Conservation (phyloP, 1,140 invertebrate genomes). For the Mycetomoellerius zeteki region DNA sequence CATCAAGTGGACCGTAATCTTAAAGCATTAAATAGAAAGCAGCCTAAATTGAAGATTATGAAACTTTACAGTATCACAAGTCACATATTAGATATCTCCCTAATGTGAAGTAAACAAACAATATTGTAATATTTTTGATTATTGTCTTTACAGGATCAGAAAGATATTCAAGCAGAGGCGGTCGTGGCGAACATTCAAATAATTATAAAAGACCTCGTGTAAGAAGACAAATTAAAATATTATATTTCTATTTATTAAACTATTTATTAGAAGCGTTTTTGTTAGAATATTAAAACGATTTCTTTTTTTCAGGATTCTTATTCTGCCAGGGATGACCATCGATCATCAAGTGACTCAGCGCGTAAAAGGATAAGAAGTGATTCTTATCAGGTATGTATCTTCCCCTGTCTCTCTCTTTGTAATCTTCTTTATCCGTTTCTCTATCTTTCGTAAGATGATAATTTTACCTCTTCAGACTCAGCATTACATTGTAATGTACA, state of each 20-base stretch:
- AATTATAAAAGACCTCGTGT: constrained; percentile 83
- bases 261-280: background rate
- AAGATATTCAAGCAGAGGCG: constrained; percentile 83
- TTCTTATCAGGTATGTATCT: constrained; percentile 84
- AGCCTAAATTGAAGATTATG: background rate
- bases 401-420: background rate
- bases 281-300: constrained; percentile 1
- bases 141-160: constrained; percentile 76
- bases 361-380: constrained; percentile 84
- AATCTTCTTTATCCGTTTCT: constrained; percentile 6
- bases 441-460: constrained; percentile 29
- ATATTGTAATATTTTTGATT: constrained; percentile 30
- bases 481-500: too few relatives aligned
- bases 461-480: background rate
- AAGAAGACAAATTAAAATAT: constrained; percentile 60
- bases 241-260: background rate
- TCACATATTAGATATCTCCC: background rate
- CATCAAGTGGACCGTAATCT: too few relatives aligned
- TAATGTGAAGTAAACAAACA: background rate
- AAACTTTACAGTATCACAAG: background rate
- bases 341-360: constrained; percentile 82
- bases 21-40: background rate
- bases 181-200: constrained; percentile 84
- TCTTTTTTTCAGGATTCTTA: constrained; percentile 80
- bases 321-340: constrained; percentile 82